Conservation (phyloP, 2,888 invertebrate genomes). For the Emmelina monodactyla region DNA sequence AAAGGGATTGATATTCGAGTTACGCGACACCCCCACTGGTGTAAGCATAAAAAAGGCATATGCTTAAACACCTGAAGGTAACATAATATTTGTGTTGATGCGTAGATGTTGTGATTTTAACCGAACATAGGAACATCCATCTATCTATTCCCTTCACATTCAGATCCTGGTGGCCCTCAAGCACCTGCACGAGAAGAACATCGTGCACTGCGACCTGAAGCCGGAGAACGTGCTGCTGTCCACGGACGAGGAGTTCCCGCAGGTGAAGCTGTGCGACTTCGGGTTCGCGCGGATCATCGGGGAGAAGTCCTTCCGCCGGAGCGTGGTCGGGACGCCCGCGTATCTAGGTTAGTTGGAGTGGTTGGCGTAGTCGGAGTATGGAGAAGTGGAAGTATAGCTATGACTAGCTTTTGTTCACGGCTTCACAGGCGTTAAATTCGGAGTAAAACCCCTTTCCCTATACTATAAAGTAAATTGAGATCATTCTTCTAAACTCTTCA, state of each 20-base stretch:
- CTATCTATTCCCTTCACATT: conserved; percentile 15
- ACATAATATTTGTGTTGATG: too few relatives aligned
- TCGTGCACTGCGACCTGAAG: conserved; percentile 97
- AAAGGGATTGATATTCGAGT: too few relatives aligned
- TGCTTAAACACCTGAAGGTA: too few relatives aligned
- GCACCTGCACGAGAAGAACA: conserved; percentile 97
- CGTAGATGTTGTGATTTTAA: neutral
- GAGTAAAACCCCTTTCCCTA: too few relatives aligned
- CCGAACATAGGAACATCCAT: neutral
- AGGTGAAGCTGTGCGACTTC: conserved; percentile 99
- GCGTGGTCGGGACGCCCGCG: conserved; percentile 98
- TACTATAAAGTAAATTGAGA: too few relatives aligned
- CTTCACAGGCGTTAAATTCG: too few relatives aligned
- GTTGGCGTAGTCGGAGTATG: too few relatives aligned
- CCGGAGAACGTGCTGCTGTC: conserved; percentile 98
- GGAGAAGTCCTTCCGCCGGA: conserved; percentile 96
- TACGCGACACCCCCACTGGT: too few relatives aligned
- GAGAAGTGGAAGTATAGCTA: too few relatives aligned
- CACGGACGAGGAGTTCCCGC: conserved; percentile 93
- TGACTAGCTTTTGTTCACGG: too few relatives aligned
- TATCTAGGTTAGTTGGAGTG: conserved; percentile 92
- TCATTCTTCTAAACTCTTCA: too few relatives aligned
- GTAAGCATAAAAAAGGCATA: too few relatives aligned
- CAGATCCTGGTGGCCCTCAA: conserved; percentile 95
- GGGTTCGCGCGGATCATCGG: conserved; percentile 99